phyloP scores from a whole-genome alignment of 2,797 vertebrate species.

The Lithobates pipiens region DNA sequence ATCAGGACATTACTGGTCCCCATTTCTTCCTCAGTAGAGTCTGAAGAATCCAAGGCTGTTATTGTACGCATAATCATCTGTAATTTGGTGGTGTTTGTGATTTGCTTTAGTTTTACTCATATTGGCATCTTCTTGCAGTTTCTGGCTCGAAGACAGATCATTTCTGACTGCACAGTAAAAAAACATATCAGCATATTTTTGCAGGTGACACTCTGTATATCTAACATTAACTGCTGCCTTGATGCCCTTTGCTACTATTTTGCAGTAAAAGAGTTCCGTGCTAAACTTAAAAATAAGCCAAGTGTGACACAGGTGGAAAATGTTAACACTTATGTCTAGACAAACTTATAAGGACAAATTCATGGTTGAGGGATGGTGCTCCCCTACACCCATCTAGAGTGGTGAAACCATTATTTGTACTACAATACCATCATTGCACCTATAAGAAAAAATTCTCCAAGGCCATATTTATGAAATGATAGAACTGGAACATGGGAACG shows the following conservation, averaged over 20 bases:
- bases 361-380: too few relatives aligned
- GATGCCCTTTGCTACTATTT: conserved; percentile 88
- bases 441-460: too few relatives aligned
- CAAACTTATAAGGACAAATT: not conserved
- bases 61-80: conserved; percentile 82
- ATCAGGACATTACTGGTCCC: conserved; percentile 74
- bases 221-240: conserved; percentile 86
- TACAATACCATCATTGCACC: too few relatives aligned
- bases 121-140: conserved; percentile 87
- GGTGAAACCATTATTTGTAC: too few relatives aligned
- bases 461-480: too few relatives aligned
- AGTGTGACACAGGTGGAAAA: not conserved
- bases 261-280: conserved; percentile 78
- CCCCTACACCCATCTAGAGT: too few relatives aligned
- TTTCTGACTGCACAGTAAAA: conserved; percentile 74
- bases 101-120: conserved; percentile 89
- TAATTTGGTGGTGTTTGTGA: conserved; percentile 84
- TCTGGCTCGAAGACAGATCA: conserved; percentile 80
- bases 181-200: conserved; percentile 72
- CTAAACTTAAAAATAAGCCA: conserved; percentile 50
- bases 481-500: too few relatives aligned
- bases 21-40: conserved; percentile 33
- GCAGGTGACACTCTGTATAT: conserved; percentile 73
- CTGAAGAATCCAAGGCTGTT: conserved; percentile 55
- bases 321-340: not conserved